Evolutionary conservation across 1,140 invertebrate species (phyloP).

Genomic region (Nephotettix cincticeps): DNA sequence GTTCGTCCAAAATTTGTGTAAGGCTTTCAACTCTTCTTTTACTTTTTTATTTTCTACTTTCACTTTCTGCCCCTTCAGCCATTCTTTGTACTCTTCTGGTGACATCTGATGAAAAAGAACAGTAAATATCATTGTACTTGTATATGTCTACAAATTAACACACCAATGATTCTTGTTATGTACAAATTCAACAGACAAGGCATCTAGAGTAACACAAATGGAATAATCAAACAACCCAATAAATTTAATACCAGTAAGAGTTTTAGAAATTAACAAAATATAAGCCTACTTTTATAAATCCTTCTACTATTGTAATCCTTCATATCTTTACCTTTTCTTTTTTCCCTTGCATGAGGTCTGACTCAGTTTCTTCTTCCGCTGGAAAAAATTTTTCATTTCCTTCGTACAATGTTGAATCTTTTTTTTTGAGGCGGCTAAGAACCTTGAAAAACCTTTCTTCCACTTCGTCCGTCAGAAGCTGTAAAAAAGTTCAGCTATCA

Average conservation of each 20-base stretch:
- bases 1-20: conserved; percentile 84
- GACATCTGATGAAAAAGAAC: conserved; percentile 52
- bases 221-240: neutral
- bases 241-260: neutral
- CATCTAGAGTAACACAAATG: neutral
- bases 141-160: too few species aligned
- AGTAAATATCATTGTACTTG: too few species aligned
- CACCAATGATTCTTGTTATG: neutral
- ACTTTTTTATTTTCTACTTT: conserved; percentile 63
- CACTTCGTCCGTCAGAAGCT: conserved; percentile 58
- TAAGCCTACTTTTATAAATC: too few species aligned
- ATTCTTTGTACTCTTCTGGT: conserved; percentile 74
- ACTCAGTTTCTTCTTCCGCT: conserved; percentile 33
- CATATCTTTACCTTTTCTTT: too few species aligned
- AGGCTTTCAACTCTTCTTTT: conserved; percentile 63
- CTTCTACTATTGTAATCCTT: too few species aligned
- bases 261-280: too few species aligned
- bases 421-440: conserved; percentile 78
- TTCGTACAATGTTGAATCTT: conserved; percentile 87
- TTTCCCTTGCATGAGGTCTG: conserved; percentile 54
- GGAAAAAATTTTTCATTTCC: conserved; percentile 72
- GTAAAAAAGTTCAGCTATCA: too few species aligned
- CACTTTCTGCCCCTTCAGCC: conserved; percentile 74
- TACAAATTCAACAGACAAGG: neutral
- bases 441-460: conserved; percentile 88